Evolutionary conservation across 2,113 vertebrate genomes (phyloP), one percentile per base, ranked within the genome.

Genomic region (Mixornis gularis): DNA sequence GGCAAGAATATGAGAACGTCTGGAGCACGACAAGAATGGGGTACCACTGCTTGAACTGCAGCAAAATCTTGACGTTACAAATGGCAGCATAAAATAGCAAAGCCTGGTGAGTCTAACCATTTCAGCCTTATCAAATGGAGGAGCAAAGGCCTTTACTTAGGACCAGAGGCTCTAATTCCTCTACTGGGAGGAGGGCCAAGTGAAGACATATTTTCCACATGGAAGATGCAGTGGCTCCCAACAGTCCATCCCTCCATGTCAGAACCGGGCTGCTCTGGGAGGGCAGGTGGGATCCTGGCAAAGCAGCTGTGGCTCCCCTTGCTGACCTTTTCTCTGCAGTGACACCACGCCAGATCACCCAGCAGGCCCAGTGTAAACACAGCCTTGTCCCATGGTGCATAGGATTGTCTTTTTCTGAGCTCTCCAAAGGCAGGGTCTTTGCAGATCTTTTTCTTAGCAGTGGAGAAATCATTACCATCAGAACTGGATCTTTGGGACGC

Each of bases 321-420:
- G 18, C 16, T 38, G 29, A 22, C 17, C 26, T 55, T 24, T 30
- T 62, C 11, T 74, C 38, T 43, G 20, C 43, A 30, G 4, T 12
- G 4, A 17, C 56, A 59, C 20, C 36, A 27, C 0, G 2, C 6
- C 26, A 70, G 36, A n/a, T 64, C 48, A 38, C 41, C 12, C 77
- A 56, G 13, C 18, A 20, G 38, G 1, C 40, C 19, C 55, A 46
- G 19, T 9, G 17, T 4, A 29, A 84, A 26, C 22, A 25, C 9
- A 7, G 34, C 21, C 12, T 49, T 58, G 15, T 44, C 17, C 32
- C 2, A 0, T 7, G 17, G 9, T 4, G 27, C 7, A 10, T 40
- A 3, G 1, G 2, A 21, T 2, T 24, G 3, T 15, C 30, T 52
- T 17, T 24, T 52, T 25, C 18, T 16, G 26, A 78, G 20, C 27